A percentile compares a stretch with the other conserved stretches of the same genome.
These are phyloP conservation scores for Agonopterix alstromeriana DNA, from an alignment of 2,888 invertebrate species.

Conservation along the genomic window DNA sequence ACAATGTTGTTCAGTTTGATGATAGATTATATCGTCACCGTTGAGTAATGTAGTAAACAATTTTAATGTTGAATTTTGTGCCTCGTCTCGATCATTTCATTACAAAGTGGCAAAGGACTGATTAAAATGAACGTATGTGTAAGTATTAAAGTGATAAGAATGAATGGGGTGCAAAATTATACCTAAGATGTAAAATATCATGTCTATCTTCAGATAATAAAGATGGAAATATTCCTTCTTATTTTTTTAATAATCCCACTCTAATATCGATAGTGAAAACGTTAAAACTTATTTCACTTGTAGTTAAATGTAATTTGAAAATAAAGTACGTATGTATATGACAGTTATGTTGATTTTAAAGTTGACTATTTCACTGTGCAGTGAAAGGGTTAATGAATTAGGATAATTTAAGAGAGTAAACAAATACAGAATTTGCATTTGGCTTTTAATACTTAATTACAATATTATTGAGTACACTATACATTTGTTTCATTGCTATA, in stretches of 20 bases:
- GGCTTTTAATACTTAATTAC: slow-evolving; percentile 76
- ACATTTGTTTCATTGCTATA: slow-evolving; percentile 76
- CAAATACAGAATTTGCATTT: slow-evolving; percentile 56
- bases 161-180: slow-evolving; percentile 36
- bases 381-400: background rate
- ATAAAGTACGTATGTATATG: too few relatives aligned
- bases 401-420: slow-evolving; percentile 13
- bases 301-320: too few relatives aligned
- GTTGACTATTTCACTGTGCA: background rate
- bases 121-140: slow-evolving; percentile 17
- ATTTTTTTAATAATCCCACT: slow-evolving; percentile 15
- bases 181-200: slow-evolving; percentile 35
- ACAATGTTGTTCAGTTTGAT: too few relatives aligned
- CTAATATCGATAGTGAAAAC: too few relatives aligned
- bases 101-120: slow-evolving; percentile 17
- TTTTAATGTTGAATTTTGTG: slow-evolving; percentile 8
- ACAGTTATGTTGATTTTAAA: too few relatives aligned
- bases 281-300: too few relatives aligned
- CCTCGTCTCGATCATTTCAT: slow-evolving; percentile 1
- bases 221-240: slow-evolving; percentile 31
- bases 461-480: slow-evolving; percentile 74
- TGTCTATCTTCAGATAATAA: slow-evolving; percentile 38
- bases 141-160: slow-evolving; percentile 15
- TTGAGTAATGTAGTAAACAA: background rate
- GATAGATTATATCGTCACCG: too few relatives aligned